A percentile compares a stretch with the other conserved stretches of the same genome.
Conservation (phyloP, 2,797 vertebrate species). For the Gymnopithys bicolor region DNA sequence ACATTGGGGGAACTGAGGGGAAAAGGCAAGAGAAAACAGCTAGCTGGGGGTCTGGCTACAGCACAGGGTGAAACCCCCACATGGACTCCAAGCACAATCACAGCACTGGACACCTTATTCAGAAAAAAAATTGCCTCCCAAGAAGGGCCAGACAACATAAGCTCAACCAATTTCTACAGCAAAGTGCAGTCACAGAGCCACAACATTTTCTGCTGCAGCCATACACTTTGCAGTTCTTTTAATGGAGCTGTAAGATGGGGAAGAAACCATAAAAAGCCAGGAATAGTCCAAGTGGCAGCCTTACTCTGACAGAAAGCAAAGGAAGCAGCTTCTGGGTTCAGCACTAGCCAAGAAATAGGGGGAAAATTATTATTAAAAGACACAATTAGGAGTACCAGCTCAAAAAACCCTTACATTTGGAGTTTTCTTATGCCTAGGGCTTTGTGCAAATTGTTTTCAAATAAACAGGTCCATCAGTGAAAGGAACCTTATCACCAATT, state of each 20-base stretch:
- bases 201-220: neutral
- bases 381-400: neutral
- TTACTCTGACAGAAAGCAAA: neutral
- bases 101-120: rapidly evolving
- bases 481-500: neutral
- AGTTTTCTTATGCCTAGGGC: neutral
- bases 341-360: neutral
- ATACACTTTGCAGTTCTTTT: rapidly evolving
- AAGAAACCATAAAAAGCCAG: neutral
- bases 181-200: neutral
- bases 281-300: no score
- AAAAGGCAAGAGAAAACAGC: neutral
- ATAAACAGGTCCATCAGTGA: neutral
- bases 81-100: rapidly evolving
- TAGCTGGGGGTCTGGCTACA: neutral
- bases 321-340: neutral
- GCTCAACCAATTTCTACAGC: neutral
- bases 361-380: neutral
- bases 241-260: neutral
- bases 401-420: neutral
- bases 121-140: rapidly evolving
- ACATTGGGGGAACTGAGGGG: no score
- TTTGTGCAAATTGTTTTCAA: neutral
- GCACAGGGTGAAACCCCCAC: neutral
- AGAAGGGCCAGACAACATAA: neutral